Evolutionary conservation across 1,140 invertebrate genomes (phyloP).

Genomic region (Drosophila murphyi): DNA sequence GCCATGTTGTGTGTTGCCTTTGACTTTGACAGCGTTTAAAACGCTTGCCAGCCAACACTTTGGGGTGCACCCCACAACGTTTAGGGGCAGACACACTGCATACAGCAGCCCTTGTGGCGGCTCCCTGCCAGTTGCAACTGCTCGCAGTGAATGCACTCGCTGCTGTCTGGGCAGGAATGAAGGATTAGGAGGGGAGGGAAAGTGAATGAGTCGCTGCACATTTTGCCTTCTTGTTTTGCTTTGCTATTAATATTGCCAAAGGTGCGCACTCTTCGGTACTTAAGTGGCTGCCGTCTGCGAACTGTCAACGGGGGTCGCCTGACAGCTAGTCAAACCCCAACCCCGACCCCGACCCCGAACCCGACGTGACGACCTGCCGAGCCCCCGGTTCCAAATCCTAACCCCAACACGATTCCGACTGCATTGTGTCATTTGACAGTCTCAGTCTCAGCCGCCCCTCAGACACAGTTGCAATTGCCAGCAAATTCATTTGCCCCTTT

Average conservation of each 20-base stretch:
- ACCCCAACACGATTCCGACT: neutral
- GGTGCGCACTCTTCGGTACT: slow-evolving; percentile 77
- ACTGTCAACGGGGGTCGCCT: slow-evolving; percentile 71
- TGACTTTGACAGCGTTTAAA: slow-evolving; percentile 29
- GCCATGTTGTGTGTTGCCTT: slow-evolving; percentile 15
- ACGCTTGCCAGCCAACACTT: slow-evolving; percentile 4
- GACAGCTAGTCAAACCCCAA: neutral
- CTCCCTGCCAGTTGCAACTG: slow-evolving; percentile 8
- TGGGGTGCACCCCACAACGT: slow-evolving; percentile 17
- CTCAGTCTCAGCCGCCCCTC: slow-evolving; percentile 30
- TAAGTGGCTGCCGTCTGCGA: slow-evolving; percentile 81
- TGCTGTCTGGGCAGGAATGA: slow-evolving; percentile 13
- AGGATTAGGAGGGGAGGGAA: neutral
- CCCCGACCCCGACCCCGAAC: neutral
- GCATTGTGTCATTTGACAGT: slow-evolving; percentile 81
- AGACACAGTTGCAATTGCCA: slow-evolving; percentile 13
- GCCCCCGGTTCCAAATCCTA: neutral
- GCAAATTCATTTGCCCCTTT: neutral
- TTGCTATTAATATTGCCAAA: slow-evolving; percentile 79
- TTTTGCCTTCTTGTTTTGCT: slow-evolving; percentile 46
- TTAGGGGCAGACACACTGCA: slow-evolving; percentile 15
- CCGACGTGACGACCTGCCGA: slow-evolving; percentile 1
- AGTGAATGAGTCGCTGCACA: slow-evolving; percentile 15
- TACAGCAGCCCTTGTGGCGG: neutral
- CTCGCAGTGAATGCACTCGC: slow-evolving; percentile 48